phyloP scores from a whole-genome alignment of 2,113 vertebrate genomes.

The Merops nubicus region DNA sequence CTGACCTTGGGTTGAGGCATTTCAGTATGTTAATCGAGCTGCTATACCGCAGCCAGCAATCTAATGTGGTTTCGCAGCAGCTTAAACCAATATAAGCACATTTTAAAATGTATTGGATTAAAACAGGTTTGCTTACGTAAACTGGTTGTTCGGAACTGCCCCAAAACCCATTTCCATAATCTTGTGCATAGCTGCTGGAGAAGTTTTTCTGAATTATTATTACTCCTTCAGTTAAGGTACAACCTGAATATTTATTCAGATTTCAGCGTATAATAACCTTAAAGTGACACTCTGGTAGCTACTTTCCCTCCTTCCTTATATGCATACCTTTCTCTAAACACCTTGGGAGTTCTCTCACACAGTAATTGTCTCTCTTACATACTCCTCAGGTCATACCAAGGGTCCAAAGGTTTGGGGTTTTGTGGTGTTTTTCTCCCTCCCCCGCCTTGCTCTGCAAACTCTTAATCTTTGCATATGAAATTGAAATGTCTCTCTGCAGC shows the following conservation, averaged over 20 bases:
- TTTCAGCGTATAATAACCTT: not conserved
- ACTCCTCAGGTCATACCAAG: not conserved
- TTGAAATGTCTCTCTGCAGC: not conserved
- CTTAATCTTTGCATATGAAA: not conserved
- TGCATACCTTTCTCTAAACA: not conserved
- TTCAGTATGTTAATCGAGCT: not conserved
- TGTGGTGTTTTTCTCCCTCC: not conserved
- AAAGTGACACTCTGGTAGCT: not conserved
- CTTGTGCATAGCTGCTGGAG: not conserved
- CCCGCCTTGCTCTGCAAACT: not conserved
- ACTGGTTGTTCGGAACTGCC: not conserved
- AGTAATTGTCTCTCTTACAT: not conserved
- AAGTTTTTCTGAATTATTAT: not conserved
- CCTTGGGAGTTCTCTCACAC: not conserved
- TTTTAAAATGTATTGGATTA: not conserved
- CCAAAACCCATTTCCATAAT: not conserved
- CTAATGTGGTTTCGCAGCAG: not conserved
- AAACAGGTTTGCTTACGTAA: not conserved
- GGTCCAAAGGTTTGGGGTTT: not conserved
- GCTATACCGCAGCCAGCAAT: not conserved
- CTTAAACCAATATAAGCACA: not conserved
- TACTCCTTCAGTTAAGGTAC: not conserved
- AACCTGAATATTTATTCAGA: not conserved
- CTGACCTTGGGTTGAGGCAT: slow-evolving; percentile 19
- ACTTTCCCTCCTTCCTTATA: not conserved